phyloP scores from a whole-genome alignment of 2,113 vertebrate species.

The Nothobranchius furzeri region DNA sequence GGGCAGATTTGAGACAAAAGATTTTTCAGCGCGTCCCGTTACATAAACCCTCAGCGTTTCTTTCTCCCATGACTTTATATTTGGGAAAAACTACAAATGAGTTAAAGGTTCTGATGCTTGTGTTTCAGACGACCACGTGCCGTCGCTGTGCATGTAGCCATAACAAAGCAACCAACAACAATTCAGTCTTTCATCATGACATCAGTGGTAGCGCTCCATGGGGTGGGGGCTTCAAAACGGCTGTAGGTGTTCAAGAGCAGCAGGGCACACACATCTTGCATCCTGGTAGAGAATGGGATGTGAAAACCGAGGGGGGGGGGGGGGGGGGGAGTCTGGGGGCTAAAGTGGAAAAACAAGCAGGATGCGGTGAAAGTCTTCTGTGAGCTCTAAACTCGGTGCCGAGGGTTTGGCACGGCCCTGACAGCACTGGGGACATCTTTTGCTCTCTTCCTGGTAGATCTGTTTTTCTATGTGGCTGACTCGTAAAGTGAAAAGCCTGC shows the following conservation, averaged over 20 bases:
- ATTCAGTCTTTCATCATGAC: constrained; percentile 53
- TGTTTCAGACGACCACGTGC: constrained; percentile 31
- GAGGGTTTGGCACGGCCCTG: constrained; percentile 56
- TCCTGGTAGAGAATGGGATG: constrained; percentile 56
- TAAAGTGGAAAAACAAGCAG: constrained; percentile 39
- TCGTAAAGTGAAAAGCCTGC: constrained; percentile 42
- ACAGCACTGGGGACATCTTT: constrained; percentile 27
- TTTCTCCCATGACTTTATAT: not conserved
- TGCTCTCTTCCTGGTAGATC: constrained; percentile 42
- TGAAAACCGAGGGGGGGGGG: constrained; percentile 55
- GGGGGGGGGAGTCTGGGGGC: constrained; percentile 24
- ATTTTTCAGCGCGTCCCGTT: too few relatives aligned
- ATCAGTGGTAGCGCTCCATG: constrained; percentile 57
- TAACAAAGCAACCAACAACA: constrained; percentile 61
- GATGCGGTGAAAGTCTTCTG: constrained; percentile 48
- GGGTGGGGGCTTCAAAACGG: constrained; percentile 39
- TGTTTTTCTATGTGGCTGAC: constrained; percentile 51
- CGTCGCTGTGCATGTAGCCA: constrained; percentile 57
- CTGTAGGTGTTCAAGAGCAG: constrained; percentile 61
- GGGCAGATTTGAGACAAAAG: too few relatives aligned
- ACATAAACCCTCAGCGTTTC: too few relatives aligned
- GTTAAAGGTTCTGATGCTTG: not conserved
- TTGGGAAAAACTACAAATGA: not conserved
- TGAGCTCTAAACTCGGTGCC: constrained; percentile 58
- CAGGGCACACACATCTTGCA: constrained; percentile 66